Percentiles rank a stretch among this genome's conserved stretches.
These are phyloP conservation scores for Drosophila neonasuta DNA, from an alignment of 2,888 invertebrate species.

Conservation along the genomic window DNA sequence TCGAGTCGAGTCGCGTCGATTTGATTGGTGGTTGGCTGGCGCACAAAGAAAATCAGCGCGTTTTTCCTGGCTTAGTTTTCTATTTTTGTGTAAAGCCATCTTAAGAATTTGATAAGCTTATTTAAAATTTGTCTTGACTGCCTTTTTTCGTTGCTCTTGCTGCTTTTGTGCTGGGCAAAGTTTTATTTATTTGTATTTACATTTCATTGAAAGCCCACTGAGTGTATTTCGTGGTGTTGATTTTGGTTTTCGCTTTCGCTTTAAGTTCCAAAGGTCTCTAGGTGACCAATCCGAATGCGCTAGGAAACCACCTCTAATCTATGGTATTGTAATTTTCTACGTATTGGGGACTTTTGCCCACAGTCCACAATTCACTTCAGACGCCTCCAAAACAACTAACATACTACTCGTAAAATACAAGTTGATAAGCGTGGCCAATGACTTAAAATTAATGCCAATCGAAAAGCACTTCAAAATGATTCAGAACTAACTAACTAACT, in stretches of 20 bases:
- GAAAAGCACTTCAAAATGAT: not conserved
- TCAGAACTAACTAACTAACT: not conserved
- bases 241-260: conserved; percentile 3
- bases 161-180: conserved; percentile 13
- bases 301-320: not conserved
- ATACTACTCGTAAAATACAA: too few species aligned
- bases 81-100: conserved; percentile 59
- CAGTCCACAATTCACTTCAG: not conserved
- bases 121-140: conserved; percentile 61
- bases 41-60: conserved; percentile 39
- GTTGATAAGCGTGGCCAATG: too few species aligned
- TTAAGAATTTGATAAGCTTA: conserved; percentile 64
- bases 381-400: not conserved
- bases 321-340: not conserved
- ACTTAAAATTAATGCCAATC: not conserved
- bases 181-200: conserved; percentile 65
- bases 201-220: conserved; percentile 39
- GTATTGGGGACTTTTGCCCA: not conserved
- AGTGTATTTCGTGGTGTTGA: conserved; percentile 20
- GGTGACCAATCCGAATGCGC: not conserved
- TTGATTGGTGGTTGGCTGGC: conserved; percentile 1
- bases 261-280: not conserved
- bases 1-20: not conserved
- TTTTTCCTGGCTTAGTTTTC: conserved; percentile 65
- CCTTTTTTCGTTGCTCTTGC: conserved; percentile 5